Base-by-base conservation (phyloP, 2,113 vertebrate genomes). In the Neogale vison region DNA sequence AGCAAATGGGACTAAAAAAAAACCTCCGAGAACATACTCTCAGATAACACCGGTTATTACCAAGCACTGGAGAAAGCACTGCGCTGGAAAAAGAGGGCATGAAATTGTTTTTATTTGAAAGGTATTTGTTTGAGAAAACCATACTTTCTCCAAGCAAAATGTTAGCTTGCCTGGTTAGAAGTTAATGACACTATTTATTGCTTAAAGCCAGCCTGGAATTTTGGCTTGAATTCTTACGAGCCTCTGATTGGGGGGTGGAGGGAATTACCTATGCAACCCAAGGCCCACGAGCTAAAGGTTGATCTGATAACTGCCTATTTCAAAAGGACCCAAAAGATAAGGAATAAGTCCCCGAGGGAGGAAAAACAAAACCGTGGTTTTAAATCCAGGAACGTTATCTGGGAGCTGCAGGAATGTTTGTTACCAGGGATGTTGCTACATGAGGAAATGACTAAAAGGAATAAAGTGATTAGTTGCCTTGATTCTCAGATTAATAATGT, bases 131-230 rank as follows among this genome's bases (percentile, higher is more conserved):
- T 98, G 95, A 94, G 93, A 94, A 98, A 97, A 93, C 0, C 26
- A 88, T 90, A 82, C 79, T 80, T 97, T 97, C 82, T 97, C 93
- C 97, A 97, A 98, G 97, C 91, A 98, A 96, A 98, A 98, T 95
- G 93, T 97, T 98, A 98, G 97, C 92, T 96, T 81, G 94, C 69
- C 88, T 97, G 95, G 95, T 96, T 95, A 97, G 93, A 95, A 94
- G 88, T 96, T 97, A 97, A 98, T 97, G 95, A 93, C 50, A 96
- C 79, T 84, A 96, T 96, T 96, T 96, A 95, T 93, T 98, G 96
- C 97, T 97, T 72, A 84, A 96, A 97, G 85, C 67, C 63, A 95
- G 96, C 47, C 57, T 95, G 93, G 96, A 97, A 97, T 98, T 94
- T 98, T 97, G 98, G 95, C 93, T 91, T 86, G 42, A 90, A 95